Evolutionary conservation across 2,888 invertebrate genomes (phyloP), one percentile per base, ranked within the genome.

Genomic region (Trichogramma dendrolimi): DNA sequence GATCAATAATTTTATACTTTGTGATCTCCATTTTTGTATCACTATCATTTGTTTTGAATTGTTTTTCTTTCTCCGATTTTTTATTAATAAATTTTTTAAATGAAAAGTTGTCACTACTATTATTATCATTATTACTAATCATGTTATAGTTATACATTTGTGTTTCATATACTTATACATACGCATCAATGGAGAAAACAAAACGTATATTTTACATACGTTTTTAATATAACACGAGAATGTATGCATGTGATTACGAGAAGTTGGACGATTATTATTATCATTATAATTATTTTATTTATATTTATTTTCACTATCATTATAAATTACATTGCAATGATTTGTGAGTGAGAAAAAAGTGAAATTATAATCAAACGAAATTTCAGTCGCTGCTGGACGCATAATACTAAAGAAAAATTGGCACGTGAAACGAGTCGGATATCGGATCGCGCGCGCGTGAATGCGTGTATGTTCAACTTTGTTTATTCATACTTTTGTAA

Each of bases 1-100:
- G 72, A 72, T 71, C 66, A 71, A 71, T 72, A 73, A 74, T 27
- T 27, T 27, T 27, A 27, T 27, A 27, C 27, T 27, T 27, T 27
- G 27, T 27, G 27, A 27, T 27, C 27, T 27, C 27, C 44, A 11
- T 39, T 40, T 39, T 40, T 8, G 10, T 27, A n/a, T 27, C 40
- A 38, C 10, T 4, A 40, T 53, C 27, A 10, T 54, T 41, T 48
- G 14, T 57, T 43, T 52, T 50, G 7, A 44, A 49, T 50, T 55
- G 38, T 50, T 58, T 55, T 38, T 27, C 50, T 59, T 63, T 55
- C 41, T 56, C 41, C 11, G 38, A 57, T 61, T 52, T 41, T 41
- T 53, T 60, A 41, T n/a, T 44, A 50, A 14, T 42, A 44, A 38
- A 14, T 58, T 44, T 42, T 43, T 53, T 60, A 42, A 46, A 51